phyloP scores from a whole-genome alignment of 2,113 vertebrate genomes.

The Trinectes maculatus region DNA sequence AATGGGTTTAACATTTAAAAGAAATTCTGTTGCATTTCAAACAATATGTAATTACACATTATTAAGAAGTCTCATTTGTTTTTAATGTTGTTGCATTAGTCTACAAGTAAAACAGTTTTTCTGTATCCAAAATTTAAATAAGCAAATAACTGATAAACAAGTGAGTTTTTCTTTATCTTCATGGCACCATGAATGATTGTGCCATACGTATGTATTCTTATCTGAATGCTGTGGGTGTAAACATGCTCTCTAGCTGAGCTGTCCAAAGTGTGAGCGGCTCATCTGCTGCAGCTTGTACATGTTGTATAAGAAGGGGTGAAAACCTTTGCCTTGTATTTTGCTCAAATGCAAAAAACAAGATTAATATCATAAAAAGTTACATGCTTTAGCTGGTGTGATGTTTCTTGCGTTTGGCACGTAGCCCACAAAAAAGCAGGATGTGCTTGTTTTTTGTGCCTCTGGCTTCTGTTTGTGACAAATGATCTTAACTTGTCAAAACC shows the following conservation, averaged over 20 bases:
- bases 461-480: constrained; percentile 68
- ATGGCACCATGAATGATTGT: not conserved
- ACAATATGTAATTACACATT: too few relatives aligned
- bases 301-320: not conserved
- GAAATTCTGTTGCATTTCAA: too few relatives aligned
- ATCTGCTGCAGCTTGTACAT: not conserved
- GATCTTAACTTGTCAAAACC: constrained; percentile 74
- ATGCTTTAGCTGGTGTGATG: not conserved
- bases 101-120: constrained; percentile 15
- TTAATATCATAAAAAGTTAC: not conserved
- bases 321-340: not conserved
- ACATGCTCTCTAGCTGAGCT: constrained; percentile 5
- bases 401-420: not conserved
- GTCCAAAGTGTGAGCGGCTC: not conserved
- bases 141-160: not conserved
- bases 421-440: not conserved
- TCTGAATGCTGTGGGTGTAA: not conserved
- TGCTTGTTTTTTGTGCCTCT: constrained; percentile 10
- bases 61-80: too few relatives aligned
- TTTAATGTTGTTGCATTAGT: too few relatives aligned
- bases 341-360: not conserved
- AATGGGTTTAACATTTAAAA: not conserved
- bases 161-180: constrained; percentile 4
- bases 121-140: not conserved
- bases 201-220: not conserved